Evolutionary conservation across 2,113 vertebrate genomes (phyloP).

Genomic region (Epinephelus cyanopodus): DNA sequence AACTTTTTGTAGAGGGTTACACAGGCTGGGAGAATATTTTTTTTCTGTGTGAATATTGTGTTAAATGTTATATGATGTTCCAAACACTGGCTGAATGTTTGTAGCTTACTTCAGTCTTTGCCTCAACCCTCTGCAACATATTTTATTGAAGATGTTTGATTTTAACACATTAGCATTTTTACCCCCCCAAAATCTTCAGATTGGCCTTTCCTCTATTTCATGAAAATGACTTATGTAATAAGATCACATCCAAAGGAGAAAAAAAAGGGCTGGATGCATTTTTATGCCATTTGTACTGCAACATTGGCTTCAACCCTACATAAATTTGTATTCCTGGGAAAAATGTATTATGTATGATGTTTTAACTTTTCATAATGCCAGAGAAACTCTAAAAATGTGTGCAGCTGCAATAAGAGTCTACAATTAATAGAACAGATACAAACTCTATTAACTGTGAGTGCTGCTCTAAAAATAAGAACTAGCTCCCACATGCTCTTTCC

Average conservation of each 20-base stretch:
- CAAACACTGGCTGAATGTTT: neutral
- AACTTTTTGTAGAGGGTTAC: neutral
- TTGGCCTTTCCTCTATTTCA: neutral
- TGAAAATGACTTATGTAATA: conserved; percentile 9
- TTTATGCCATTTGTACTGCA: conserved; percentile 38
- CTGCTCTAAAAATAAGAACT: neutral
- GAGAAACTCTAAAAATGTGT: conserved; percentile 6
- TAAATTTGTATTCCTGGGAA: conserved; percentile 27
- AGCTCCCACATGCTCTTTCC: conserved; percentile 1
- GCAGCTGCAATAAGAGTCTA: neutral
- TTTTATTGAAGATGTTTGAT: neutral
- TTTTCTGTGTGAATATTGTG: neutral
- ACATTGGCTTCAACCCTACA: conserved; percentile 30
- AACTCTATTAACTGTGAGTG: conserved; percentile 7
- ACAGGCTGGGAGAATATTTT: neutral
- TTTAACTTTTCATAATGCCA: conserved; percentile 30
- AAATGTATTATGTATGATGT: conserved; percentile 29
- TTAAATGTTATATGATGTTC: conserved; percentile 6
- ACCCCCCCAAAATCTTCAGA: neutral
- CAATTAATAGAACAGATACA: conserved; percentile 16
- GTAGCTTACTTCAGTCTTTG: neutral
- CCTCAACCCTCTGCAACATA: no score
- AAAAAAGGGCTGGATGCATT: conserved; percentile 24
- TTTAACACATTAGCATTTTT: neutral
- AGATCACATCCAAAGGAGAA: neutral